Base-by-base conservation (phyloP, 1,140 invertebrate genomes). In the Drosophila equinoxialis region DNA sequence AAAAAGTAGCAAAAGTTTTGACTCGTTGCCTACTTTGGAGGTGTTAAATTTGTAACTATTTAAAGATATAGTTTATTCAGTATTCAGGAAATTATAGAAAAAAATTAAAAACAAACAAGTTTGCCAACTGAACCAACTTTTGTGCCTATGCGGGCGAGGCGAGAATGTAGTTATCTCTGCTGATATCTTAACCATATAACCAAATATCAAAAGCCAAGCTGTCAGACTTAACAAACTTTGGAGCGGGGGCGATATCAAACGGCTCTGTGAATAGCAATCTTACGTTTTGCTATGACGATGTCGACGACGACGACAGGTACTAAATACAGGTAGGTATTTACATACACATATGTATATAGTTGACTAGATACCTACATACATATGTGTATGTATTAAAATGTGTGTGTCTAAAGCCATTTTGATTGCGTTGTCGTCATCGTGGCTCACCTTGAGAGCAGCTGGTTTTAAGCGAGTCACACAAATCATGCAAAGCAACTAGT, bases 381-480 rank as follows among this genome's bases (percentile, higher is more conserved):
- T 45, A 17, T 23, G 45, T 51, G 10, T 51, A 6, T 23, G 7
- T 6, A 30, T 30, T 30, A 6, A 30, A 6, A 30, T 30, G 1
- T 45, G 6, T 45, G 20, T 48, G 45, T 17, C 14, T 48, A 11
- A 20, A 23, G 45, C 17, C 45, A 23, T 71, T 77, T 77, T 59
- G 74, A 69, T 77, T 76, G 72, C 67, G 76, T 73, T 45, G 81
- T 67, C 72, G 68, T 51, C 66, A 77, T 72, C 65, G 68, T 68
- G 11, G 85, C 71, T 89, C 84, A 89, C 84, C 84, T 89, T 89
- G 84, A 77, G 71, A 51, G 37, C 60, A 68, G 69, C 82, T 75
- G 82, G 82, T 78, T 82, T 70, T 60, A 61, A 67, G 65, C 63
- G 65, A 67, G 65, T 80, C 59, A 51, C 65, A 69, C 81, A 77